These are phyloP conservation scores for Holotrichia oblita DNA, from an alignment of 1,140 invertebrate species.

Conservation along the genomic window DNA sequence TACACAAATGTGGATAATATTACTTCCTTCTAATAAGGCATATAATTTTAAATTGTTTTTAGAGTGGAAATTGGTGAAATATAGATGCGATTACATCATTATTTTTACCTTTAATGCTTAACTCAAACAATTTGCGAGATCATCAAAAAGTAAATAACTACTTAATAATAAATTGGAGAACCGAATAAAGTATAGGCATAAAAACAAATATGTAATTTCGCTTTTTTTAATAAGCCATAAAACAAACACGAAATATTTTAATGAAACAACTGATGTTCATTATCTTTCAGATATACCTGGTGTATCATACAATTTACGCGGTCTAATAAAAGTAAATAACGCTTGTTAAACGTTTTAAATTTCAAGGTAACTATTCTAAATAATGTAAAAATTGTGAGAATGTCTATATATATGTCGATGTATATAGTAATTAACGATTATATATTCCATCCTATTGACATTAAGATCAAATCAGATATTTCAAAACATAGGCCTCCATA, in stretches of 20 bases:
- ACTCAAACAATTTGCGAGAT: neutral
- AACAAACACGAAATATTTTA: neutral
- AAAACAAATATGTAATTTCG: neutral
- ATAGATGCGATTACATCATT: neutral
- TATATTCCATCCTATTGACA: too few species aligned
- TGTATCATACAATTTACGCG: neutral
- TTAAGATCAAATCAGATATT: too few species aligned
- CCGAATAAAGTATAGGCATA: neutral
- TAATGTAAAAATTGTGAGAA: too few species aligned
- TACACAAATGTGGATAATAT: too few species aligned
- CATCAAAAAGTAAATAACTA: neutral
- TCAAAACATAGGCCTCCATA: too few species aligned
- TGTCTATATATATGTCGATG: too few species aligned
- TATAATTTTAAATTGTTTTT: neutral
- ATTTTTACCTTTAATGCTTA: neutral
- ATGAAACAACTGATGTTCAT: neutral
- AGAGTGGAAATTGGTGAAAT: neutral
- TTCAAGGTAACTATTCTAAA: neutral
- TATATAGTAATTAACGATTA: too few species aligned
- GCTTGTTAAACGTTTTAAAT: neutral
- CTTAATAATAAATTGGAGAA: neutral
- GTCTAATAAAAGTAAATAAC: neutral
- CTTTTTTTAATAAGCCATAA: neutral
- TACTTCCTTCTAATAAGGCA: too few species aligned
- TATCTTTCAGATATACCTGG: neutral